These are phyloP conservation scores for Molanna angustata DNA, from an alignment of 2,888 invertebrate genomes.

Conservation along the genomic window DNA sequence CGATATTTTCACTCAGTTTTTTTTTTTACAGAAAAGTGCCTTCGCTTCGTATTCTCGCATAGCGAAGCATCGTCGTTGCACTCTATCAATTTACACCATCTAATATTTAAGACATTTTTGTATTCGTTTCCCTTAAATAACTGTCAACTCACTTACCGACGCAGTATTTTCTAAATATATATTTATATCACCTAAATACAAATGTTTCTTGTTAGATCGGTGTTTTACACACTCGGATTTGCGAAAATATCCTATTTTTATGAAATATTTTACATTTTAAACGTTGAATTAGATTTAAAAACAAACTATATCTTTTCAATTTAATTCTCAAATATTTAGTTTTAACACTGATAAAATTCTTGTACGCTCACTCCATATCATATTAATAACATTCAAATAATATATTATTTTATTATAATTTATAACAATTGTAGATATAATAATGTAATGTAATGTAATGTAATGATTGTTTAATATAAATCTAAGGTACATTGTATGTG, in stretches of 20 bases:
- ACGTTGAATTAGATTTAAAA: conserved; percentile 31
- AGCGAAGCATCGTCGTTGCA: no score
- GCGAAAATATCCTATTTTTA: conserved; percentile 27
- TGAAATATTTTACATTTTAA: conserved; percentile 28
- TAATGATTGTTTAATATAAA: no score
- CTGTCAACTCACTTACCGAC: not conserved
- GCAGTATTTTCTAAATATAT: not conserved
- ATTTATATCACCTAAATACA: no score
- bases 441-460: no score
- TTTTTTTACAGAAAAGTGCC: not conserved
- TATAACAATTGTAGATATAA: conserved; percentile 25
- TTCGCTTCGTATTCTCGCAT: not conserved
- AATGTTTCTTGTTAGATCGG: conserved; percentile 16
- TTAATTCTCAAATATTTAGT: conserved; percentile 29
- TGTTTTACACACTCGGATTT: conserved; percentile 12
- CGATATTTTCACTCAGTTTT: conserved; percentile 3
- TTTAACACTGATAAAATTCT: conserved; percentile 31
- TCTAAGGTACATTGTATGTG: no score
- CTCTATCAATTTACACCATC: no score
- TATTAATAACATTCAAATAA: conserved; percentile 26
- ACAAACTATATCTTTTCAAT: conserved; percentile 28
- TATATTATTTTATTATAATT: no score
- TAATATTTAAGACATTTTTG: no score
- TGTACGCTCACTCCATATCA: conserved; percentile 21
- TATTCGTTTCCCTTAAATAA: conserved; percentile 2